phyloP scores from a whole-genome alignment of 2,113 vertebrate species.

The Cephalopterus ornatus region DNA sequence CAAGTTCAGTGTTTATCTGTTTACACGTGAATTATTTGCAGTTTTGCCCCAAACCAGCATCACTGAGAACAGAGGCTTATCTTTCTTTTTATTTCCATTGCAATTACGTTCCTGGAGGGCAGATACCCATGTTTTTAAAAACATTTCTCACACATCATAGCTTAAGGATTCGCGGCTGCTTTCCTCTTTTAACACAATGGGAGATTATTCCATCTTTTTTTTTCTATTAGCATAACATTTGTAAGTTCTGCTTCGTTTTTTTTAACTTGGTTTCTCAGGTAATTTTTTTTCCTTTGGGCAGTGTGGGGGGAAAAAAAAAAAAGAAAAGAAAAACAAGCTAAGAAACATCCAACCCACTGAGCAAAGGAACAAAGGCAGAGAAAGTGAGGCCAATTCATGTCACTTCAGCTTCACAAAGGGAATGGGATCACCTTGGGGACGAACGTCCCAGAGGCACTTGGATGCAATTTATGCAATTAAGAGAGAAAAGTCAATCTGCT shows the following conservation, averaged over 20 bases:
- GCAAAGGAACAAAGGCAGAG: constrained; percentile 12
- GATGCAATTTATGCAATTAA: not conserved
- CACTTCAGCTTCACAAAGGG: not conserved
- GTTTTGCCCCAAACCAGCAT: constrained; percentile 23
- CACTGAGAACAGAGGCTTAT: constrained; percentile 20
- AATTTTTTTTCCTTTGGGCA: constrained; percentile 47
- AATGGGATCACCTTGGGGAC: not conserved
- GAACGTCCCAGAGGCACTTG: not conserved
- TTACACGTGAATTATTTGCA: not conserved
- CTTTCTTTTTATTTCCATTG: not conserved
- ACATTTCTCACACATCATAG: constrained; percentile 19
- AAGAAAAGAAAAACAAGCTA: not conserved
- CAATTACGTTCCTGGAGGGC: not conserved
- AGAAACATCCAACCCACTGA: not conserved
- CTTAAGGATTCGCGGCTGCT: constrained; percentile 33
- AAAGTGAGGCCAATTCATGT: not conserved
- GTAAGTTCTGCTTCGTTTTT: constrained; percentile 29
- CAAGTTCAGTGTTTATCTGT: not conserved
- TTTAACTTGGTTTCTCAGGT: constrained; percentile 19
- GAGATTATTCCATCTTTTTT: constrained; percentile 28
- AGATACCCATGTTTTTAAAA: not conserved
- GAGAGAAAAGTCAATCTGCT: not conserved
- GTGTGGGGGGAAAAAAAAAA: not conserved
- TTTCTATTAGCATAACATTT: constrained; percentile 55
- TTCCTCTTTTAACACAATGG: constrained; percentile 24